Conservation (phyloP, 1,140 invertebrate species). For the Pinna nobilis region DNA sequence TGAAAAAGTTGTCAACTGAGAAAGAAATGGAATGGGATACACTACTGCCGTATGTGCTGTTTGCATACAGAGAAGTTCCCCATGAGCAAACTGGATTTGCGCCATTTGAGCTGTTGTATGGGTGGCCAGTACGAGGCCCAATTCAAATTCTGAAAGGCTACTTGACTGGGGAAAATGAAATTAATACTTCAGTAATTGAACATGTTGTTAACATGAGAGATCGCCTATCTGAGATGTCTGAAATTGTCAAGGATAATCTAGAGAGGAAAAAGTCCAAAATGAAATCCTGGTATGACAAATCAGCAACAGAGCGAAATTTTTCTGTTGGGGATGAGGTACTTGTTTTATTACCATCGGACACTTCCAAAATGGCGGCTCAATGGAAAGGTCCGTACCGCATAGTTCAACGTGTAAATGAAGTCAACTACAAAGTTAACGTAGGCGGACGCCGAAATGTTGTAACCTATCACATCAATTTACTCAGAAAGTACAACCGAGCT, state of each 20-base stretch:
- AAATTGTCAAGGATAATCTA: background rate
- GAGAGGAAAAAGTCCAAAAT: slow-evolving; percentile 2
- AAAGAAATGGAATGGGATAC: slow-evolving; percentile 40
- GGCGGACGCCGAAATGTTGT: slow-evolving; percentile 15
- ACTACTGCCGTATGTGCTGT: slow-evolving; percentile 34
- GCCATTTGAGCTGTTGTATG: slow-evolving; percentile 14
- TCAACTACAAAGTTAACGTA: slow-evolving; percentile 25
- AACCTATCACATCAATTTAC: slow-evolving; percentile 12
- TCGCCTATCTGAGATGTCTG: background rate
- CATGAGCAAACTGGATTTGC: slow-evolving; percentile 33
- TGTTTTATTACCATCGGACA: slow-evolving; percentile 15
- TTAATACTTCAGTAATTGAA: background rate
- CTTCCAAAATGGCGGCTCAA: slow-evolving; percentile 5
- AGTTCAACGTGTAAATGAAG: slow-evolving; percentile 1
- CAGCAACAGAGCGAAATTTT: background rate
- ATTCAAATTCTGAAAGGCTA: background rate
- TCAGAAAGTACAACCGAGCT: slow-evolving; percentile 5
- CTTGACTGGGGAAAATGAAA: slow-evolving; percentile 1
- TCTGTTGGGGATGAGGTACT: slow-evolving; percentile 18
- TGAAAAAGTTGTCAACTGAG: slow-evolving; percentile 20
- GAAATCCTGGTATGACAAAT: slow-evolving; percentile 25
- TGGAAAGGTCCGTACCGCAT: slow-evolving; percentile 9
- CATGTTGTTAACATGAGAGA: slow-evolving; percentile 9
- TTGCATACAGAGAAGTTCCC: slow-evolving; percentile 26
- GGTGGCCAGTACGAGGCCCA: slow-evolving; percentile 16